Evolutionary conservation across 2,113 vertebrate species (phyloP), one percentile per base, ranked within the genome.

Genomic region (Monarcha castaneiventris): DNA sequence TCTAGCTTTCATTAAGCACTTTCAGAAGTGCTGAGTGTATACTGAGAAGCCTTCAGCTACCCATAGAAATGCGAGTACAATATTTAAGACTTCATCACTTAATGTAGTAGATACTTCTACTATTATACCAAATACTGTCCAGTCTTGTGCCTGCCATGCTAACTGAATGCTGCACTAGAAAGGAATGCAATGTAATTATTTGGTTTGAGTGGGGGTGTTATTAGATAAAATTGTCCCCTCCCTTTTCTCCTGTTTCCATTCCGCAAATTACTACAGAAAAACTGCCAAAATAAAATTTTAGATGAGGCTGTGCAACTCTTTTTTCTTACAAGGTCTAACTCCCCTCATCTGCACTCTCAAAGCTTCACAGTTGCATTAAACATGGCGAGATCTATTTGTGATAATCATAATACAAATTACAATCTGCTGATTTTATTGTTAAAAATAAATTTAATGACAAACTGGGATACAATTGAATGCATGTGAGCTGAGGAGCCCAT

Each of bases 361-460:
- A 92, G n/a, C 15, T 77, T 90, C 63, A 87, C 58, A 92, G 63
- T 64, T 88, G 37, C 29, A 80, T 62, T 86, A 83, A 94, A 88
- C 14, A 58, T 62, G 43, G 43, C 35, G 89, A 94, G 64, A 87
- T 84, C 84, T 87, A 58, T 43, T 87, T 3, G 6, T 41, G 55
- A 87, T 4, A 13, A 90, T 55, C 30, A 23, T 12, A 86, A 81
- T 55, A 88, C 35, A 77, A 91, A 76, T 93, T 83, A 88, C 39
- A 83, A 44, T 85, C 75, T 90, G 63, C 30, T 90, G 82, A 90
- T 90, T 91, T 93, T 91, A 95, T 78, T 89, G 62, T 92, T 95
- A 89, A 93, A 95, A 96, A 95, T 94, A 96, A 94, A 93, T 66
- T 41, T 87, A 76, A 87, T 66, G 30, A 83, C 67, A 86, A 95